These are phyloP conservation scores for Drosophila micromelanica DNA, from an alignment of 1,140 invertebrate genomes.

Conservation along the genomic window DNA sequence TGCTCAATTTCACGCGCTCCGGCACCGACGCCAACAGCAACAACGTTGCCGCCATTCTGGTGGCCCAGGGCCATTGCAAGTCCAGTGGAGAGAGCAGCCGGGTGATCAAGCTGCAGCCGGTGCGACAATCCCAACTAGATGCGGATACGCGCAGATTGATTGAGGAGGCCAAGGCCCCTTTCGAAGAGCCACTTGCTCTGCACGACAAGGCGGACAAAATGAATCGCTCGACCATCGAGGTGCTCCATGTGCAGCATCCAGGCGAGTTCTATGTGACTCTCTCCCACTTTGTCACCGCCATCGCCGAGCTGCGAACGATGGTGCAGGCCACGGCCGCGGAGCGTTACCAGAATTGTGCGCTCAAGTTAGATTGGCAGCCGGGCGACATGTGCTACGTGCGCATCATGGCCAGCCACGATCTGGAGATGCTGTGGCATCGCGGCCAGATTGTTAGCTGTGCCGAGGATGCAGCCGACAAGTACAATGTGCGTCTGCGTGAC, in stretches of 20 bases:
- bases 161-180: conserved; percentile 8
- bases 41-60: conserved; percentile 60
- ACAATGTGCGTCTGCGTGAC: conserved; percentile 46
- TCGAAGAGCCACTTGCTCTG: not conserved
- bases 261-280: conserved; percentile 73
- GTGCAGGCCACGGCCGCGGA: conserved; percentile 34
- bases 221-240: conserved; percentile 18
- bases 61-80: conserved; percentile 49
- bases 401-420: conserved; percentile 27
- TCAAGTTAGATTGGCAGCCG: conserved; percentile 21
- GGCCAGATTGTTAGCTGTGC: conserved; percentile 14
- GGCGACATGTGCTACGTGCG: conserved; percentile 55
- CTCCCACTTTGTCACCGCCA: conserved; percentile 24
- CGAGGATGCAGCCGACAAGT: not conserved
- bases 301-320: conserved; percentile 10
- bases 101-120: not conserved
- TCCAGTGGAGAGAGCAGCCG: conserved; percentile 59
- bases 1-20: conserved; percentile 44
- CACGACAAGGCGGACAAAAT: not conserved
- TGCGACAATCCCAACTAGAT: not conserved
- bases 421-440: conserved; percentile 48
- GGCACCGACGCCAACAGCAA: conserved; percentile 18
- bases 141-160: conserved; percentile 34
- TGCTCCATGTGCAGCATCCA: conserved; percentile 49
- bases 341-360: not conserved